These are phyloP conservation scores for Picus viridis DNA, from an alignment of 2,797 vertebrate species.

Conservation along the genomic window DNA sequence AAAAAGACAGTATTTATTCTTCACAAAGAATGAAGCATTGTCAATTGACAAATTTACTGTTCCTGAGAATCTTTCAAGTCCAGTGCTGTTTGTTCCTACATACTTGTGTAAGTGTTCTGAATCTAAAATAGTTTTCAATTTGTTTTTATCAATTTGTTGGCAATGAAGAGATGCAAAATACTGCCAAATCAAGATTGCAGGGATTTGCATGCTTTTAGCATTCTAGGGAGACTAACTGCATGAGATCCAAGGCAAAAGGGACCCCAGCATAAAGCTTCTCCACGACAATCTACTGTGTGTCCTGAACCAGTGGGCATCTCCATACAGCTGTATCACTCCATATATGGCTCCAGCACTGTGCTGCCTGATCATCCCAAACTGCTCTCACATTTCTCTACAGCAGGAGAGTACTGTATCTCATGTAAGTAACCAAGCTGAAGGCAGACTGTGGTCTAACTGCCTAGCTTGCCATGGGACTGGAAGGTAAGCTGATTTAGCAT, in stretches of 20 bases:
- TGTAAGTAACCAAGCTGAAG: not conserved
- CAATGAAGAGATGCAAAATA: constrained; percentile 9
- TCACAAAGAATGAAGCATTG: not conserved
- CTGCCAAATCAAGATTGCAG: constrained; percentile 15
- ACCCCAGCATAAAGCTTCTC: not conserved
- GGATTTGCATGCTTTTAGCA: not conserved
- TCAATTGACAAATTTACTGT: not conserved
- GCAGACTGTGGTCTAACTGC: too few species aligned
- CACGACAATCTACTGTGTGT: not conserved
- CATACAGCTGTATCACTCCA: too few species aligned
- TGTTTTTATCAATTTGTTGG: constrained; percentile 23
- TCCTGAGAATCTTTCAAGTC: not conserved
- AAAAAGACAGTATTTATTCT: constrained; percentile 5
- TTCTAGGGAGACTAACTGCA: not conserved
- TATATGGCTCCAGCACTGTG: not conserved
- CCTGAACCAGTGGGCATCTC: not conserved
- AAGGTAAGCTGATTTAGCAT: too few species aligned
- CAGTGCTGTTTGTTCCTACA: not conserved
- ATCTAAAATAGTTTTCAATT: constrained; percentile 20
- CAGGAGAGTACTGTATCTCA: not conserved
- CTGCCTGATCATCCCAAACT: not conserved
- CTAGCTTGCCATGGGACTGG: too few species aligned
- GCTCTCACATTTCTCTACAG: not conserved
- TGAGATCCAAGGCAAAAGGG: not conserved
- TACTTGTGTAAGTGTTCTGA: not conserved